phyloP scores from a whole-genome alignment of 2,888 invertebrate species.

The Portevinia maculata region DNA sequence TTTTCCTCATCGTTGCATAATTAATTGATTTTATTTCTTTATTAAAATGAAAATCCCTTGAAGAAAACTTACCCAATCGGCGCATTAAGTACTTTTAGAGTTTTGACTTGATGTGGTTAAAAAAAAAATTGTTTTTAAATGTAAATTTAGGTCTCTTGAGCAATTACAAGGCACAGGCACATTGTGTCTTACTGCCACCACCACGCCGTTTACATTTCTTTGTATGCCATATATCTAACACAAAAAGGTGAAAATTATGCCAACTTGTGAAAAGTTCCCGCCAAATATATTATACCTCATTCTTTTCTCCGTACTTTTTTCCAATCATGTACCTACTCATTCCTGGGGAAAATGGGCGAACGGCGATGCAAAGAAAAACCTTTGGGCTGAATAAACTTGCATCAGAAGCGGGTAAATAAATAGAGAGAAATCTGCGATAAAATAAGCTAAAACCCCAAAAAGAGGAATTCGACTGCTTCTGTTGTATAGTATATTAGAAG shows the following conservation, averaged over 20 bases:
- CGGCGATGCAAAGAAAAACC: conserved; percentile 30
- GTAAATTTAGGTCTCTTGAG: conserved; percentile 73
- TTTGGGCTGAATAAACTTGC: conserved; percentile 69
- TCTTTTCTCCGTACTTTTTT: conserved; percentile 40
- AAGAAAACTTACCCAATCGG: conserved; percentile 57
- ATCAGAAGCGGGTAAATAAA: conserved; percentile 17
- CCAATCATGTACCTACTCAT: conserved; percentile 68
- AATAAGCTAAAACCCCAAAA: conserved; percentile 58
- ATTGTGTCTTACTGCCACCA: conserved; percentile 33
- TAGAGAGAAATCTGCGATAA: conserved; percentile 20
- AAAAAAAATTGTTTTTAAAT: conserved; percentile 41
- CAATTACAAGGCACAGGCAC: conserved; percentile 59
- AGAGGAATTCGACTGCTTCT: conserved; percentile 65
- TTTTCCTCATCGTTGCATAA: conserved; percentile 73
- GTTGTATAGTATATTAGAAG: conserved; percentile 69
- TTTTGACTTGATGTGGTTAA: conserved; percentile 49
- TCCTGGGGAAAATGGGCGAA: conserved; percentile 42
- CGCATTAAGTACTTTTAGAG: conserved; percentile 32
- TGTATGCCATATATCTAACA: conserved; percentile 69
- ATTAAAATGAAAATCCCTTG: conserved; percentile 51
- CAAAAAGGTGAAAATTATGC: conserved; percentile 71
- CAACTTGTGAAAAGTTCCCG: conserved; percentile 74
- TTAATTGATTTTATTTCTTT: conserved; percentile 70
- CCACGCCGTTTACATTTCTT: conserved; percentile 66
- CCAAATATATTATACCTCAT: conserved; percentile 70